Conservation (phyloP, 2,888 invertebrate genomes). For the Elegia similella region DNA sequence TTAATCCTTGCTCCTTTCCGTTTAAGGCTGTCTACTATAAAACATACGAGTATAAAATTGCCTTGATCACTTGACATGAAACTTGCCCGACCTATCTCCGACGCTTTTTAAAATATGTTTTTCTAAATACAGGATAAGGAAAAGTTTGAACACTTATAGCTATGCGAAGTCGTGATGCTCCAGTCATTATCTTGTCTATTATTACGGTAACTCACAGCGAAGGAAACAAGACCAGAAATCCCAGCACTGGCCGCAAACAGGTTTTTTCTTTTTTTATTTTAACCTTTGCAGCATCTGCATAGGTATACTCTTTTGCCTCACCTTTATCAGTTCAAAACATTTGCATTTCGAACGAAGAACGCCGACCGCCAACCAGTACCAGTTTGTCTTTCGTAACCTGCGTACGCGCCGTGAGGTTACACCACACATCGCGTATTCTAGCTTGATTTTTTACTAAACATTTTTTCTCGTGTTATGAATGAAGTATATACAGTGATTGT, state of each 20-base stretch:
- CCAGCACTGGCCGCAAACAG: slow-evolving; percentile 7
- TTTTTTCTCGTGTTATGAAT: slow-evolving; percentile 8
- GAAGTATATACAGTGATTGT: slow-evolving; percentile 26
- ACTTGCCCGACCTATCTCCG: too few species aligned
- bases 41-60: too few species aligned
- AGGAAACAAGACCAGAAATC: slow-evolving; percentile 1
- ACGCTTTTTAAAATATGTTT: too few species aligned
- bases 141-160: not conserved
- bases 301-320: slow-evolving; percentile 6
- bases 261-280: slow-evolving; percentile 1
- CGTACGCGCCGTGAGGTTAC: slow-evolving; percentile 16
- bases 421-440: slow-evolving; percentile 5
- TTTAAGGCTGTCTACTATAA: too few species aligned
- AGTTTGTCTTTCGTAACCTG: slow-evolving; percentile 12
- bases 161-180: not conserved
- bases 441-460: slow-evolving; percentile 2
- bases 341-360: slow-evolving; percentile 23
- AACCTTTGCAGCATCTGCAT: slow-evolving; percentile 27
- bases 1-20: too few species aligned
- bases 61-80: too few species aligned
- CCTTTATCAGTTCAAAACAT: slow-evolving; percentile 7
- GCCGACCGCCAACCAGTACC: slow-evolving; percentile 20
- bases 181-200: not conserved
- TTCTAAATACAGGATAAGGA: not conserved
- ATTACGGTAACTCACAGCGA: not conserved